A percentile compares a stretch with the other conserved stretches of the same genome.
phyloP scores from a whole-genome alignment of 1,140 invertebrate genomes.

The Diuraphis noxia region DNA sequence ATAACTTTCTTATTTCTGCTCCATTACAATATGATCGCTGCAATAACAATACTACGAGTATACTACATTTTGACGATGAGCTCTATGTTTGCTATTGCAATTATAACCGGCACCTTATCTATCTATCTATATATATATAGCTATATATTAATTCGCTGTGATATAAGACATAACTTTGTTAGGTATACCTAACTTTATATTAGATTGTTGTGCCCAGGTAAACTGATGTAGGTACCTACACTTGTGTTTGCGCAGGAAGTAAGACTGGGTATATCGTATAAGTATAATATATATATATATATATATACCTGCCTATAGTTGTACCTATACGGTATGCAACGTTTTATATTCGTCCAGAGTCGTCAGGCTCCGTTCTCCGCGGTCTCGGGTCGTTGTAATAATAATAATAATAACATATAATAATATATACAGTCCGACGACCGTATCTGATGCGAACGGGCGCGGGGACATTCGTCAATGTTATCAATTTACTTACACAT shows the following conservation, averaged over 20 bases:
- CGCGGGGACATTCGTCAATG: constrained; percentile 33
- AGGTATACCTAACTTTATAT: too few relatives aligned
- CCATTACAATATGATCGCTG: background rate
- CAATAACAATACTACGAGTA: background rate
- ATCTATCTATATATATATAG: too few relatives aligned
- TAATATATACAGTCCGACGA: constrained; percentile 9
- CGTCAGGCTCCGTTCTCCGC: background rate
- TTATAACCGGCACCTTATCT: background rate
- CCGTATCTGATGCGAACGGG: constrained; percentile 9
- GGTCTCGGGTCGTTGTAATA: background rate
- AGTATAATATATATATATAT: background rate
- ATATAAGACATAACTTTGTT: too few relatives aligned
- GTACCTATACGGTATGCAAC: background rate
- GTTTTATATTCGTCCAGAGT: background rate
- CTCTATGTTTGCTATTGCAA: background rate
- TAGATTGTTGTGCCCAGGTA: too few relatives aligned
- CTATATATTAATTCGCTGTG: too few relatives aligned
- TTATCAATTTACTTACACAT: constrained; percentile 40
- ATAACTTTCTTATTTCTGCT: constrained; percentile 3
- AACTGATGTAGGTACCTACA: too few relatives aligned
- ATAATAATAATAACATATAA: background rate
- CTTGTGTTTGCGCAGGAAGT: background rate
- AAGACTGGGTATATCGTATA: background rate
- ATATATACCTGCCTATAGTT: background rate
- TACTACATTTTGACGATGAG: background rate